A percentile compares a stretch with the other conserved stretches of the same genome.
These are phyloP conservation scores for Phymorhynchus buccinoides DNA, from an alignment of 1,140 invertebrate genomes.

Conservation along the genomic window DNA sequence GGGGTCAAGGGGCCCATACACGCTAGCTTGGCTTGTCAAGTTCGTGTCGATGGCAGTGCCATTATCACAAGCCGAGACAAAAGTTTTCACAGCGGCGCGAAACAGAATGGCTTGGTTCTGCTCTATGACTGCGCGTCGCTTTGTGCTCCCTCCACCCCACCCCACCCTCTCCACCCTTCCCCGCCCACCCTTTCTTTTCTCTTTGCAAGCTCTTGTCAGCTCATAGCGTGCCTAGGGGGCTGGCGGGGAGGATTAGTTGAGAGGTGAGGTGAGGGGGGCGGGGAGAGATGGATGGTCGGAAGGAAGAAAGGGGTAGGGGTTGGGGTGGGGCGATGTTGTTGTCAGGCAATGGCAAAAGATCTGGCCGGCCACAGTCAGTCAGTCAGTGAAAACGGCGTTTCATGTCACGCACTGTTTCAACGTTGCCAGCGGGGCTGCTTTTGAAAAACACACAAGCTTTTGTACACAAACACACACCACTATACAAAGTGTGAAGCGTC, in stretches of 20 bases:
- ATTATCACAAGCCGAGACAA: conserved; percentile 38
- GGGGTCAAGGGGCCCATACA: not conserved
- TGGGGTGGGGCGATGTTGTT: conserved; percentile 8
- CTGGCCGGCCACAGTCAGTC: not conserved
- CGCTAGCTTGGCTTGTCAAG: conserved; percentile 24
- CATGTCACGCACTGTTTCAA: not conserved
- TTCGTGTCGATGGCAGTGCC: conserved; percentile 18
- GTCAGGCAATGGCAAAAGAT: conserved; percentile 18
- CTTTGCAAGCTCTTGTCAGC: conserved; percentile 16
- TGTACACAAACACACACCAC: not conserved
- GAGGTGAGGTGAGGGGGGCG: not conserved
- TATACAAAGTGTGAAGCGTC: not conserved
- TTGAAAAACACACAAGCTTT: not conserved
- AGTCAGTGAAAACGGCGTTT: not conserved
- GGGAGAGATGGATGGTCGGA: not conserved
- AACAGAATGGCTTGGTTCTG: conserved; percentile 27
- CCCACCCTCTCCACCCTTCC: not conserved
- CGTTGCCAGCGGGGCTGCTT: not conserved
- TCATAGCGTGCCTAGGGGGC: conserved; percentile 18
- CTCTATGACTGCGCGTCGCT: conserved; percentile 22
- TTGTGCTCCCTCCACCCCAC: not conserved
- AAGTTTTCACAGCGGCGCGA: conserved; percentile 36
- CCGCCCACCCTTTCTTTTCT: not conserved
- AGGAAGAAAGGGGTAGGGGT: not conserved
- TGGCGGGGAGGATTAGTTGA: conserved; percentile 23